These are phyloP conservation scores for Prunella himalayana DNA, from an alignment of 2,113 vertebrate genomes.

Conservation along the genomic window DNA sequence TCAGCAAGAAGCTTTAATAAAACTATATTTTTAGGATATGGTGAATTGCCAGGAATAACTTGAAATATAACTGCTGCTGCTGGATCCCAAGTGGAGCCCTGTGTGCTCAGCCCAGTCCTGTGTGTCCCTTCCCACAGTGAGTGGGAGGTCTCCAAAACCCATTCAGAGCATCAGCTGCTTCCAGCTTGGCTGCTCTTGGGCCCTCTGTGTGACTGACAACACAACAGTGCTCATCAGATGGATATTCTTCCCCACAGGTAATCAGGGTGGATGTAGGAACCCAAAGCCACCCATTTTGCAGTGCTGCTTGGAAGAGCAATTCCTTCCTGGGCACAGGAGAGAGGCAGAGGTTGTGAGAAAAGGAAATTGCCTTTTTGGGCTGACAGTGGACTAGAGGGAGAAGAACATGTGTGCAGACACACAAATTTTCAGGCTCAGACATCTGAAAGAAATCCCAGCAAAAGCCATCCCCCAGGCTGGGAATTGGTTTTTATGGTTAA, in stretches of 20 bases:
- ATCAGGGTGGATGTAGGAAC: not conserved
- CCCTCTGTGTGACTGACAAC: not conserved
- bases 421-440: not conserved
- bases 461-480: not conserved
- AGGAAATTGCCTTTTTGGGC: not conserved
- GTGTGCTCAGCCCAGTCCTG: accelerated
- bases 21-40: not conserved
- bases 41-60: constrained; percentile 26
- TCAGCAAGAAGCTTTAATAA: constrained; percentile 12
- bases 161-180: not conserved
- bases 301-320: not conserved
- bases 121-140: accelerated
- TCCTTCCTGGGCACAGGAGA: not conserved
- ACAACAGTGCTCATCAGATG: not conserved
- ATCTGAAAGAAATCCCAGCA: not conserved
- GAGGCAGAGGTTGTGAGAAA: not conserved
- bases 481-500: not conserved
- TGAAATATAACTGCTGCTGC: not conserved
- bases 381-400: not conserved
- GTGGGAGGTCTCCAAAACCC: not conserved
- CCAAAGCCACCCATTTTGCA: not conserved
- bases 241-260: not conserved
- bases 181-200: not conserved
- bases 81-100: not conserved
- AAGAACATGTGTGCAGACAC: not conserved